Evolutionary conservation across 2,888 invertebrate genomes (phyloP), one percentile per base, ranked within the genome.

Genomic region (Hyalella azteca): DNA sequence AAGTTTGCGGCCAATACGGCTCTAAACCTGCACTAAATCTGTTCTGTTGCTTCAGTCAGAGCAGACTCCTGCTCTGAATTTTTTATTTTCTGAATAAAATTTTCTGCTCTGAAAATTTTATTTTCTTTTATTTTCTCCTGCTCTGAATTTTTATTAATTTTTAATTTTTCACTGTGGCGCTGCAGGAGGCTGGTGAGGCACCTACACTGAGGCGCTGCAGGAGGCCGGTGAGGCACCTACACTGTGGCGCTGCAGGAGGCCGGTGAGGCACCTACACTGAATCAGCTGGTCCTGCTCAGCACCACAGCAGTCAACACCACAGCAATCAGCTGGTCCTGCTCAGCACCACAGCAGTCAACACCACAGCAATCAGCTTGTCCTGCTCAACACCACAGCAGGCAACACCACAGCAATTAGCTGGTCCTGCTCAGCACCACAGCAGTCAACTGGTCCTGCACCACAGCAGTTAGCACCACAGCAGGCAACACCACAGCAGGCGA

Each of bases 231-330:
- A 90, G 91, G 84, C 90, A 90, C 85, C 84, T 86, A 91, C 91
- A 88, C 91, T 90, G 32, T 95, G 93, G 86, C 95, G 91, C 86
- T 91, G 91, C 79, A 96, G 91, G 82, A 96, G 90, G 82, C 91
- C 91, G 50, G 92, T 88, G 77, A 94, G 88, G 73, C 92, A 91
- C 59, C 90, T n/a, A n/a, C n/a, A n/a, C n/a, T n/a, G n/a, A n/a
- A n/a, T n/a, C n/a, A n/a, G n/a, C n/a, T n/a, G n/a, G 94, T 93
- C 88, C 95, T 94, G 87, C 93, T 93, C 86, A 95, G 92, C 73
- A n/a, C n/a, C 97, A 90, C 81, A 98, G 89, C 87, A 98, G 91
- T 1, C 98, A 97, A 94, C 26, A 97, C 93, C 85, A 96, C 94
- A 80, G 94, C 93, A 75, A 94, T 91, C 81, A 96, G 90, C 88